Evolutionary conservation across 2,888 invertebrate genomes (phyloP).

Genomic region (Conops quadrifasciatus): DNA sequence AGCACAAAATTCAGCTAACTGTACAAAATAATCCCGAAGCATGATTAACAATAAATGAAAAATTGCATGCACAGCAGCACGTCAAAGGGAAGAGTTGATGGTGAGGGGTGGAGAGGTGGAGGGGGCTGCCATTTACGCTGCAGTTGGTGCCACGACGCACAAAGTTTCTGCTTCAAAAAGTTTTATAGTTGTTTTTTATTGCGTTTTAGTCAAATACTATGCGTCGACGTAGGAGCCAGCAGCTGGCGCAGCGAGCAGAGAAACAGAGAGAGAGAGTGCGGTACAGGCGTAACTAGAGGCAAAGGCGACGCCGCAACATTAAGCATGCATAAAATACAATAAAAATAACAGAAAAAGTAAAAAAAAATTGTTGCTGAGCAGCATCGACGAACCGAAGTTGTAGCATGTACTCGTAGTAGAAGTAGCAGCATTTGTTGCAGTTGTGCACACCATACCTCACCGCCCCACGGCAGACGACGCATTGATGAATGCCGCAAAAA

Average conservation of each 20-base stretch:
- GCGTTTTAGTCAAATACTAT: conserved; percentile 16
- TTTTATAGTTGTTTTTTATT: conserved; percentile 21
- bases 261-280: not conserved
- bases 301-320: too few relatives aligned
- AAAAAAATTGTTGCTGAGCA: too few relatives aligned
- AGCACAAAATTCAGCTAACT: conserved; percentile 54
- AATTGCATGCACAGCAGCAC: conserved; percentile 19
- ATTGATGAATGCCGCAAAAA: too few relatives aligned
- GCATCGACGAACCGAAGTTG: too few relatives aligned
- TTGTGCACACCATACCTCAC: too few relatives aligned
- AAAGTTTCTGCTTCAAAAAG: conserved; percentile 25
- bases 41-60: conserved; percentile 50
- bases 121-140: not conserved
- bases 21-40: conserved; percentile 54
- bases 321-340: too few relatives aligned
- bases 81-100: too few relatives aligned
- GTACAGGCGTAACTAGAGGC: too few relatives aligned
- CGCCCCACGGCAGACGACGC: too few relatives aligned
- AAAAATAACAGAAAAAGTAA: conserved; percentile 1
- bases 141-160: conserved; percentile 7
- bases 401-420: too few relatives aligned
- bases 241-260: not conserved
- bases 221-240: not conserved
- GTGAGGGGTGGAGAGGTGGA: not conserved
- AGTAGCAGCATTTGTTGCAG: too few relatives aligned